Evolutionary conservation across 2,113 vertebrate species (phyloP).

Genomic region (Silurus glanis): DNA sequence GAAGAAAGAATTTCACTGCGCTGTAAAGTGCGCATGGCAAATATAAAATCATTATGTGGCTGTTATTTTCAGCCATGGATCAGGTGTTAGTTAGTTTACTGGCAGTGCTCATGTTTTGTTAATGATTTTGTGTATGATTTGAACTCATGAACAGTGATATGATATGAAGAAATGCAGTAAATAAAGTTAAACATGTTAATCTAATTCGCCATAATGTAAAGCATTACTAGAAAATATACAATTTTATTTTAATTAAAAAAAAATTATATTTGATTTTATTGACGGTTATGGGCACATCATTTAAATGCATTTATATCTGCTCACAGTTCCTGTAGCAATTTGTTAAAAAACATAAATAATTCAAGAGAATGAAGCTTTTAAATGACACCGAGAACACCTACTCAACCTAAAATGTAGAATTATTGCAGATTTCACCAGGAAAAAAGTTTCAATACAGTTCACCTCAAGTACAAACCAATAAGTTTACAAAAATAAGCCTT

Average conservation of each 20-base stretch:
- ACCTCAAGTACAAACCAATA: constrained; percentile 14
- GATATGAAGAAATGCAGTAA: not conserved
- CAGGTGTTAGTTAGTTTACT: too few species aligned
- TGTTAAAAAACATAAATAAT: not conserved
- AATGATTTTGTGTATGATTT: not conserved
- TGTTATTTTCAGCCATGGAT: too few species aligned
- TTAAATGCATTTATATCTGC: not conserved
- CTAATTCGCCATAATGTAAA: not conserved
- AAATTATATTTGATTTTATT: not conserved
- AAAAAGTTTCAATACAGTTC: not conserved
- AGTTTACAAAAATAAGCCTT: constrained; percentile 17
- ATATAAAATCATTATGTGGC: too few species aligned
- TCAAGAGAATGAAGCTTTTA: not conserved
- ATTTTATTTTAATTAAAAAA: too few species aligned
- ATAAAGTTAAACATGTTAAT: not conserved
- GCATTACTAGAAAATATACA: not conserved
- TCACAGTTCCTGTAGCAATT: not conserved
- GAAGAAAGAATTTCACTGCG: too few species aligned
- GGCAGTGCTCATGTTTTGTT: not conserved
- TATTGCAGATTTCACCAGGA: not conserved
- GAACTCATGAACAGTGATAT: not conserved
- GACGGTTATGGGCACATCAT: not conserved
- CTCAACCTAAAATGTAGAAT: not conserved
- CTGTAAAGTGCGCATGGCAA: too few species aligned
- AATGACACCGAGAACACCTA: not conserved